Conservation (phyloP, 2,113 vertebrate genomes). For the Nansenia antarctica region DNA sequence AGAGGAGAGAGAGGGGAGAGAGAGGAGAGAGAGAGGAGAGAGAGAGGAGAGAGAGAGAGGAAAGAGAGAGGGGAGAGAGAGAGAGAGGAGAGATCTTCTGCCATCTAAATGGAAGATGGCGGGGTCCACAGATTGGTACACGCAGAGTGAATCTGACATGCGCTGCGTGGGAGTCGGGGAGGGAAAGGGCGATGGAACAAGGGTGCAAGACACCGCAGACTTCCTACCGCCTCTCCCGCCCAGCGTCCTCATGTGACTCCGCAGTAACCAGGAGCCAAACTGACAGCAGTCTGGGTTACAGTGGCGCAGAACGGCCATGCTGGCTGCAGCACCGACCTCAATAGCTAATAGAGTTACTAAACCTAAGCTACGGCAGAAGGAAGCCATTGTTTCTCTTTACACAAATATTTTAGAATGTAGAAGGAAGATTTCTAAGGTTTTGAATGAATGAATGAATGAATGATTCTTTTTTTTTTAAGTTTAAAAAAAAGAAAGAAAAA, state of each 20-base stretch:
- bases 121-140: slow-evolving; percentile 2
- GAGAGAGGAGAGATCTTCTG: slow-evolving; percentile 42
- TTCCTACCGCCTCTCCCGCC: slow-evolving; percentile 36
- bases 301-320: slow-evolving; percentile 43
- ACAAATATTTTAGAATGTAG: too few relatives aligned
- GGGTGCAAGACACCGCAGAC: slow-evolving; percentile 23
- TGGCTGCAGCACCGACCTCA: too few relatives aligned
- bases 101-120: slow-evolving; percentile 42
- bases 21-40: slow-evolving; percentile 58
- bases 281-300: slow-evolving; percentile 61
- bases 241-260: slow-evolving; percentile 59
- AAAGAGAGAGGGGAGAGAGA: slow-evolving; percentile 41
- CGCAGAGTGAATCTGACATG: slow-evolving; percentile 49
- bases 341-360: too few relatives aligned
- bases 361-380: too few relatives aligned
- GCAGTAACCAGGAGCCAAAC: slow-evolving; percentile 43
- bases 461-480: too few relatives aligned
- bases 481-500: too few relatives aligned
- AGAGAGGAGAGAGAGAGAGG: slow-evolving; percentile 61
- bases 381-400: too few relatives aligned
- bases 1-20: too few relatives aligned
- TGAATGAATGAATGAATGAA: too few relatives aligned
- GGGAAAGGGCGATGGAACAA: slow-evolving; percentile 6
- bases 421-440: too few relatives aligned
- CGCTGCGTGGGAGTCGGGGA: slow-evolving; percentile 10